Base-by-base conservation (phyloP, 2,888 invertebrate species). In the Eugnorisma glareosa region DNA sequence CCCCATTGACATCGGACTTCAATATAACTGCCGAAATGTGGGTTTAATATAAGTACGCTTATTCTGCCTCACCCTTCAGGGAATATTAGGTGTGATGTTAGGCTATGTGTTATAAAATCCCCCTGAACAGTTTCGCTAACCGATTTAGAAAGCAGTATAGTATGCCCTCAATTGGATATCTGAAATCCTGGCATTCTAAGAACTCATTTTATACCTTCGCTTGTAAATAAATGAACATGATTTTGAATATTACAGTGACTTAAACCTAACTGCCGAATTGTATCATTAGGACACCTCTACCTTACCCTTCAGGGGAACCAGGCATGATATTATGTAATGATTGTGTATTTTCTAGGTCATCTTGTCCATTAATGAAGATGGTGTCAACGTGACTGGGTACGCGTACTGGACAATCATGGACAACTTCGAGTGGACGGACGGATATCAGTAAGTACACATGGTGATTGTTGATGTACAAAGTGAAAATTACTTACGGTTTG, bases 311-410 rank as follows among this genome's bases (percentile, higher is more conserved):
- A 54, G 13, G 13, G n/a, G 11, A n/a, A n/a, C 51, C 51, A 24
- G 51, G 4, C 51, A 4, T 51, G 24, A 51, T 10, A 24, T 1
- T 24, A 51, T 24, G 51, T 24, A 24, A 51, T 51, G 57, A 15
- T 59, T 18, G 59, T 18, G 18, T 18, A 18, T 59, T 31, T 77
- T 68, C 3, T 57, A 79, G 79, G 67, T 79, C 15, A 15, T 68
- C 11, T 24, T 81, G 51, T 64, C 79, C 0, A 80, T 80, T 15
- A 21, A 81, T 11, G 69, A 80, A n/a, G 79, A 80, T 21, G 81
- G 81, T 11, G 61, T 80, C 8, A 80, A 80, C 43, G 79, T 80
- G 2, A 80, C 59, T 11, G 81, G 66, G 1, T 79, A 68, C 24
- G 0, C 80, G 28, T 64, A 68, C 57, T 79, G 79, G 79, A 0